phyloP scores from a whole-genome alignment of 2,113 vertebrate genomes.

The Dasyprocta punctata region DNA sequence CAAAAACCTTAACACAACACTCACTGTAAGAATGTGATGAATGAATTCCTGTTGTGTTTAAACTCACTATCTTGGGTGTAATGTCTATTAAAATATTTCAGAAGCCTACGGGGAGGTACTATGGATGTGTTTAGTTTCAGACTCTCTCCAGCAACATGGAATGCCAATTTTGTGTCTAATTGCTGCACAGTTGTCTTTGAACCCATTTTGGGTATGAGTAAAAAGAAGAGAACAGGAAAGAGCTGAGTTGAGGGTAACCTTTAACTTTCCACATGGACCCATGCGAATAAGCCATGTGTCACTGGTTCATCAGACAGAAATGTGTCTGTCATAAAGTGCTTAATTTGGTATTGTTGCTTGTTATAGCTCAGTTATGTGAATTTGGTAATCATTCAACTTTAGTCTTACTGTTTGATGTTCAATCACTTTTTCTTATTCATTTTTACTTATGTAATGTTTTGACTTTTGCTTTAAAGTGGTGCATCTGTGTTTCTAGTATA shows the following conservation, averaged over 20 bases:
- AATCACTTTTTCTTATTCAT: constrained; percentile 10
- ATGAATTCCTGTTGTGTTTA: background rate
- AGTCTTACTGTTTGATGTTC: background rate
- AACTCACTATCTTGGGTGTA: background rate
- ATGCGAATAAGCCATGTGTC: background rate
- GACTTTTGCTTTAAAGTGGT: constrained; percentile 4
- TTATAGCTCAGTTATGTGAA: background rate
- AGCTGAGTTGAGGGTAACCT: background rate
- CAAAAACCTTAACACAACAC: background rate
- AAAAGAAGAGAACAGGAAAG: background rate
- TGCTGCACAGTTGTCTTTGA: background rate
- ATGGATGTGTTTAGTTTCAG: background rate
- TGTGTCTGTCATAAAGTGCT: background rate
- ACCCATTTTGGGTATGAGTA: background rate
- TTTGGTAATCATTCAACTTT: background rate
- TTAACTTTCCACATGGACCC: background rate
- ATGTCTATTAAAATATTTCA: constrained; percentile 37
- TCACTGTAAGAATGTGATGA: background rate
- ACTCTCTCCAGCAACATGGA: background rate
- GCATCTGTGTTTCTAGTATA: background rate
- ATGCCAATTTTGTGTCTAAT: background rate
- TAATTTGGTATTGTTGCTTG: background rate
- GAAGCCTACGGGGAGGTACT: background rate
- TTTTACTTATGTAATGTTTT: constrained; percentile 10
- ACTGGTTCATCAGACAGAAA: background rate